Base-by-base conservation (phyloP, 2,113 vertebrate species). In the Aleadryas rufinucha region DNA sequence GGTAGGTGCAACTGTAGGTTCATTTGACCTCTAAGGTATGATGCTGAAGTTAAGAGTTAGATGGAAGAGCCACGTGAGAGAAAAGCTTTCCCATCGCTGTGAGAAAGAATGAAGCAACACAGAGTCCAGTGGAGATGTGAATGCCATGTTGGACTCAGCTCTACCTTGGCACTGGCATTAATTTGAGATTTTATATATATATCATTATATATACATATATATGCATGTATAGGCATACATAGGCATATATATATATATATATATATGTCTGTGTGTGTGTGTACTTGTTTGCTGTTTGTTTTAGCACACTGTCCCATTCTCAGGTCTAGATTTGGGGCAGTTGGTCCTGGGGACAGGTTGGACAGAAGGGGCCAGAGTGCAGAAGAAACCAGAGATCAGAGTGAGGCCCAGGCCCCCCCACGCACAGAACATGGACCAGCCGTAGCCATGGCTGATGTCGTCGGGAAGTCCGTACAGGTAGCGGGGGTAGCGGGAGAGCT, bases 361-460 rank as follows among this genome's bases (percentile, higher is more conserved):
- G 70, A 99, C 98, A 59, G 99, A 99, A 79, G 99, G 99, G 85
- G 99, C 99, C 98, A 99, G 98, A 74, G 99, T 99, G 98, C 99
- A 99, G 98, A 99, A 99, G 98, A 99, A 99, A 80, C 99, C 99
- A 37, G 99, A 99, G 94, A 99, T 99, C 31, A 99, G 99, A 10
- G 99, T 99, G 96, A 99, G 98, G 93, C 99, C 99, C 74, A 99
- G 98, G 90, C 99, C 99, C 12, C 99, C 99, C 99, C 99, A 99
- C 3, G 99, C 99, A 96, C 99, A 99, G 98, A 99, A 99, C 99
- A 99, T 99, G 93, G 99, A 99, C 99, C 99, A 99, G 97, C 99
- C 99, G 26, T 99, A 99, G 96, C 99, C 99, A 3, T 99, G 99
- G 97, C 99, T 99, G 96, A 99, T 99, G 98, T 99, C 99, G 8